These are phyloP conservation scores for Microcebus griseorufus DNA, from an alignment of 2,113 vertebrate genomes.

Conservation along the genomic window DNA sequence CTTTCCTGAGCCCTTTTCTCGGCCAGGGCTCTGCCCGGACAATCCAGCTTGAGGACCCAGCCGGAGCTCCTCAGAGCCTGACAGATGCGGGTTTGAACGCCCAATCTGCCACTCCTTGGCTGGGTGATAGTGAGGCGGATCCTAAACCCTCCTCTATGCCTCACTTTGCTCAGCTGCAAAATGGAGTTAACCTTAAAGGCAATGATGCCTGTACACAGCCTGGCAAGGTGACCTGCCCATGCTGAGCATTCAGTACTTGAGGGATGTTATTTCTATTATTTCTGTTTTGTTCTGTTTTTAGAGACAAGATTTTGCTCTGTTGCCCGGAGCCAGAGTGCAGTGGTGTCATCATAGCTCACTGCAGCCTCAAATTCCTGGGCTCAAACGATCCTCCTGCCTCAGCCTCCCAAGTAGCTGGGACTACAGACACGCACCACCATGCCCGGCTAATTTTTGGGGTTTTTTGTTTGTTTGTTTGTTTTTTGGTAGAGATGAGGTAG, in stretches of 20 bases:
- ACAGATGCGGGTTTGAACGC: background rate
- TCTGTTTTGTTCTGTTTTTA: background rate
- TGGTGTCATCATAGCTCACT: too few species aligned
- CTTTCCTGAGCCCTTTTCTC: background rate
- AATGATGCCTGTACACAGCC: accelerated
- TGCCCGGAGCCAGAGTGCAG: too few species aligned
- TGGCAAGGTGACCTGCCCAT: background rate
- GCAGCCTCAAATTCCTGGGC: background rate
- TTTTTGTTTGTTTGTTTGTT: too few species aligned
- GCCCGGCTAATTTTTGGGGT: too few species aligned
- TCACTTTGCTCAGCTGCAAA: background rate
- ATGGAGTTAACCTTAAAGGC: background rate
- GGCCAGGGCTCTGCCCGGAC: accelerated
- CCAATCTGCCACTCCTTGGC: background rate
- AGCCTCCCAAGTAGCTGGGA: too few species aligned
- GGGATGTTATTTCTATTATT: background rate
- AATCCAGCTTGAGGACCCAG: background rate
- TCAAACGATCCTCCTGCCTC: too few species aligned
- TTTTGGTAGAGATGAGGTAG: too few species aligned
- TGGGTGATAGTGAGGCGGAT: accelerated
- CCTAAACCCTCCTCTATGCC: background rate
- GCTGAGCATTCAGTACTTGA: background rate
- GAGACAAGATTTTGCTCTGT: too few species aligned
- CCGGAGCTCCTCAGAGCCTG: background rate
- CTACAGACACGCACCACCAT: too few species aligned